These are phyloP conservation scores for Catagonus wagneri DNA, from an alignment of 2,113 vertebrate species.

Conservation along the genomic window DNA sequence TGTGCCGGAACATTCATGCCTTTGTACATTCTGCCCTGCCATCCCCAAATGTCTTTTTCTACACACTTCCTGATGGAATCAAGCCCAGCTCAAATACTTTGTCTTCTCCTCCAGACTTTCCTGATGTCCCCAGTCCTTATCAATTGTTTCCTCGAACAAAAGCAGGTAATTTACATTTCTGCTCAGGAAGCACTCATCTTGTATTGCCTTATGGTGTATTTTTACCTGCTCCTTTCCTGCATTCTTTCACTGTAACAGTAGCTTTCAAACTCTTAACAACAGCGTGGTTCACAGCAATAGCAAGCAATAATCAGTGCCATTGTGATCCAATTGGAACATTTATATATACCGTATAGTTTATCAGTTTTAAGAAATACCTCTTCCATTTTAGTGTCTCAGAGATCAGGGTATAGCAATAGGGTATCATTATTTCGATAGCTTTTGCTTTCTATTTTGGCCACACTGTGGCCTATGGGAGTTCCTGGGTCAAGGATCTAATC, in stretches of 20 bases:
- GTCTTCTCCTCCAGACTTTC: neutral
- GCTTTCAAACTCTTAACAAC: neutral
- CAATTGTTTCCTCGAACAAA: neutral
- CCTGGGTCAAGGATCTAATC: too few species aligned
- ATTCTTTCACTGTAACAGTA: neutral
- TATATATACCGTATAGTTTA: neutral
- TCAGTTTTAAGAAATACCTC: neutral
- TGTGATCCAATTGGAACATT: neutral
- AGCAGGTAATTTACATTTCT: neutral
- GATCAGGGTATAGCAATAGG: neutral
- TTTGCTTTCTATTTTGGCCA: neutral
- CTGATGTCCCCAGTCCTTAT: neutral
- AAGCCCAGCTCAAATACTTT: neutral
- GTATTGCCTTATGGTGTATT: neutral
- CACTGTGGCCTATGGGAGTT: too few species aligned
- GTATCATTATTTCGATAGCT: slow-evolving; percentile 21
- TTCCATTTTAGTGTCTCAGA: neutral
- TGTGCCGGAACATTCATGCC: neutral
- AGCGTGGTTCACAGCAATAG: neutral
- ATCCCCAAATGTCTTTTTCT: neutral
- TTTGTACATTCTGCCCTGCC: slow-evolving; percentile 2
- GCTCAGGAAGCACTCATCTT: neutral
- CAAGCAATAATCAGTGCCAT: neutral
- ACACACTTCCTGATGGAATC: neutral
- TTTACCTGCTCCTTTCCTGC: neutral